Evolutionary conservation across 2,113 vertebrate genomes (phyloP).

Genomic region (Bambusicola thoracicus): DNA sequence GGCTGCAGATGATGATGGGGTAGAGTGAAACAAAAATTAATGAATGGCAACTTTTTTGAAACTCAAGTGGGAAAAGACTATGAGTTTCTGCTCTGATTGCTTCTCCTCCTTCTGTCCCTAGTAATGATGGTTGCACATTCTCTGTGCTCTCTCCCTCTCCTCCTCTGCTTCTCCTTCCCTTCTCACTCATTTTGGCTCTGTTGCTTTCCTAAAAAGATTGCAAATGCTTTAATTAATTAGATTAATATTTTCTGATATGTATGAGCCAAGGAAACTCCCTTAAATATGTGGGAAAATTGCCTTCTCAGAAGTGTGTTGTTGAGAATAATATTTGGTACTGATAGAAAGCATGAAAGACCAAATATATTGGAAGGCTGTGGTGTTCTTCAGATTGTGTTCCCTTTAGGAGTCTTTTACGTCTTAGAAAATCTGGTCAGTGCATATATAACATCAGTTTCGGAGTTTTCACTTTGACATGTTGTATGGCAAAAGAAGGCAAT

Average conservation of each 20-base stretch:
- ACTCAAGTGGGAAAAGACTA: not conserved
- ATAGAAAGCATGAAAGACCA: not conserved
- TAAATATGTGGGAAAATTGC: not conserved
- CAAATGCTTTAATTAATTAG: not conserved
- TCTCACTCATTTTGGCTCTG: not conserved
- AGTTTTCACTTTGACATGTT: not conserved
- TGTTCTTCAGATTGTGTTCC: not conserved
- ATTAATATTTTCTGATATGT: not conserved
- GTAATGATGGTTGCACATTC: not conserved
- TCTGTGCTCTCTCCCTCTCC: not conserved
- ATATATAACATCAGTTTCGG: not conserved
- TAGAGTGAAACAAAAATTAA: not conserved
- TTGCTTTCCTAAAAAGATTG: not conserved
- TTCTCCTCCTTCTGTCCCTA: not conserved
- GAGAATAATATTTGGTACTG: not conserved
- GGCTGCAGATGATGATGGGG: not conserved
- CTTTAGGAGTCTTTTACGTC: not conserved
- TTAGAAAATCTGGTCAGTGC: not conserved
- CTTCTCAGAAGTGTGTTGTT: not conserved
- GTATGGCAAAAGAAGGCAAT: no score
- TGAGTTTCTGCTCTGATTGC: not conserved
- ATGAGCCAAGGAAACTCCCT: not conserved
- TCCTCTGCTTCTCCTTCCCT: not conserved
- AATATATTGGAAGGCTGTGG: not conserved
- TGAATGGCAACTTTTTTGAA: not conserved